phyloP scores from a whole-genome alignment of 1,140 invertebrate genomes.

The Diplogasteroides magnus region DNA sequence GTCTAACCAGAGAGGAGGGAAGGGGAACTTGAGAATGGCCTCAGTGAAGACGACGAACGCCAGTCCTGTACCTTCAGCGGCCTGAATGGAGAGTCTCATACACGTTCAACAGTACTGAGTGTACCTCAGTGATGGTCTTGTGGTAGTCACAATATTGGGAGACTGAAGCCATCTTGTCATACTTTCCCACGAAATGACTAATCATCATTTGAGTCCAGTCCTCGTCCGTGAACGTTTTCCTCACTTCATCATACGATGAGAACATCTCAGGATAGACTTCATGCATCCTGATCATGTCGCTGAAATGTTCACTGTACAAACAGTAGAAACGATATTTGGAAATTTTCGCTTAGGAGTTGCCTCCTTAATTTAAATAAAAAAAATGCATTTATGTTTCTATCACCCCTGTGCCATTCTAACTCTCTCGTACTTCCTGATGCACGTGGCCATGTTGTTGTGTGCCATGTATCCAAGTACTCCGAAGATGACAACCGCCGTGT shows the following conservation, averaged over 20 bases:
- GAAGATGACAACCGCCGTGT: conserved; percentile 94
- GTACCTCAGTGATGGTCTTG: conserved; percentile 46
- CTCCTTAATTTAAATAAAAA: too few species aligned
- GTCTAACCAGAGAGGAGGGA: conserved; percentile 74
- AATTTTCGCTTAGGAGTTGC: background rate
- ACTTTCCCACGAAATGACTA: conserved; percentile 35
- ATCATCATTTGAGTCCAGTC: conserved; percentile 37
- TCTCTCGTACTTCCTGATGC: conserved; percentile 45
- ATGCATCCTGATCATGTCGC: conserved; percentile 43
- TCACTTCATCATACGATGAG: conserved; percentile 37
- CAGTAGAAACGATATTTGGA: conserved; percentile 5
- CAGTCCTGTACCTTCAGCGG: conserved; percentile 83
- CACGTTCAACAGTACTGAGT: background rate
- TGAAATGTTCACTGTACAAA: conserved; percentile 19
- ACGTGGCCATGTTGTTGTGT: conserved; percentile 42
- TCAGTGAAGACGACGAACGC: conserved; percentile 87
- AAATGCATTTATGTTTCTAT: too few species aligned
- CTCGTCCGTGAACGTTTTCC: conserved; percentile 37
- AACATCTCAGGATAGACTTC: conserved; percentile 40
- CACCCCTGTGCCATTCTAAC: too few species aligned
- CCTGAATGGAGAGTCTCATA: conserved; percentile 59
- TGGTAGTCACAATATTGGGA: conserved; percentile 42
- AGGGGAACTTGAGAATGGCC: conserved; percentile 80
- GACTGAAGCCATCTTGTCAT: conserved; percentile 37
- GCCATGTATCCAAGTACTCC: conserved; percentile 91